phyloP scores from a whole-genome alignment of 2,113 vertebrate genomes.

The Speoplatyrhinus poulsoni region DNA sequence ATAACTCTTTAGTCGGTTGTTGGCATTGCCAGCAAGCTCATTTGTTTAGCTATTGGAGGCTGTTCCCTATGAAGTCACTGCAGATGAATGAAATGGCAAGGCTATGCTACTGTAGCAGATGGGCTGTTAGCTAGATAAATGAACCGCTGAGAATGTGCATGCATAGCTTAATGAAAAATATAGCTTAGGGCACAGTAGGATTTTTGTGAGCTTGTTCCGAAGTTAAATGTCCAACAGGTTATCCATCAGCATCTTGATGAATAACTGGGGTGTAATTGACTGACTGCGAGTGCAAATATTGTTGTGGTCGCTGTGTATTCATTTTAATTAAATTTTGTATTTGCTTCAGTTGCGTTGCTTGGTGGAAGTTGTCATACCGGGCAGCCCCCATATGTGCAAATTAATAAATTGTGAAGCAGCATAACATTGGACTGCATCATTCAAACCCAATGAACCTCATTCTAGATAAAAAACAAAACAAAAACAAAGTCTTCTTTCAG shows the following conservation, averaged over 20 bases:
- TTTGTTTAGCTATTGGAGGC: conserved; percentile 59
- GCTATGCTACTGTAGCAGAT: conserved; percentile 17
- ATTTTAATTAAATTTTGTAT: not conserved
- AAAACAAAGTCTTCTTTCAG: not conserved
- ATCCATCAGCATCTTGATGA: not conserved
- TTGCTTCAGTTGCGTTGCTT: not conserved
- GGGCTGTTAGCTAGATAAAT: conserved; percentile 45
- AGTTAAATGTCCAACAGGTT: conserved; percentile 8
- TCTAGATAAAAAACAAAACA: not conserved
- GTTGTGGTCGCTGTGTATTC: conserved; percentile 1
- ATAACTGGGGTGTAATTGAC: not conserved
- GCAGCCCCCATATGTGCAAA: not conserved
- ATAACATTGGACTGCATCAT: not conserved
- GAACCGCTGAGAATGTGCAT: conserved; percentile 22
- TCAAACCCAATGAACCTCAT: not conserved
- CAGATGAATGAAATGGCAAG: conserved; percentile 49
- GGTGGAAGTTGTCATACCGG: not conserved
- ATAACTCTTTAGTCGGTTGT: conserved; percentile 44
- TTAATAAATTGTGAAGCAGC: not conserved
- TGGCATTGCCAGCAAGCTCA: conserved; percentile 54
- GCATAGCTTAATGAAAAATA: conserved; percentile 32
- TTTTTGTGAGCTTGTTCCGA: not conserved
- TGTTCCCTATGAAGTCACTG: conserved; percentile 21
- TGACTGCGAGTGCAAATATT: not conserved
- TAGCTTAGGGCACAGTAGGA: conserved; percentile 3